Conservation (phyloP, 2,888 invertebrate genomes). For the Cosmorhoe ocellata region DNA sequence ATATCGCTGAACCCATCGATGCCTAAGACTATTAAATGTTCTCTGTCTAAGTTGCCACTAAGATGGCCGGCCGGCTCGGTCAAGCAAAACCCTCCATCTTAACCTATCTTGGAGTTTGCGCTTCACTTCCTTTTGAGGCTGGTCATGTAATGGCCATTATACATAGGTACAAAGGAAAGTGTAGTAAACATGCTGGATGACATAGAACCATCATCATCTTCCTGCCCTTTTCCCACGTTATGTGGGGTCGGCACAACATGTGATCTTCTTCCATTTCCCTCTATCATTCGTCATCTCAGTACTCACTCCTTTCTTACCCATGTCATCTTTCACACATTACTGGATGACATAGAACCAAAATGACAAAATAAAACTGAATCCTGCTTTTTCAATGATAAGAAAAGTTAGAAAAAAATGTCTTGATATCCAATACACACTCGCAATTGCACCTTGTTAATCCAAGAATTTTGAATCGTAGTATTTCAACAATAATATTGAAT, state of each 20-base stretch:
- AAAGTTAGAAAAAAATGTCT: too few relatives aligned
- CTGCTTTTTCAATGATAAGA: too few relatives aligned
- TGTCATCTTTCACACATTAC: too few relatives aligned
- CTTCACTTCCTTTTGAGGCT: slow-evolving; percentile 19
- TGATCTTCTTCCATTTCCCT: too few relatives aligned
- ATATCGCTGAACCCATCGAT: slow-evolving; percentile 14
- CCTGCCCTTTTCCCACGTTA: too few relatives aligned
- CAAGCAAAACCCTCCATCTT: slow-evolving; percentile 26
- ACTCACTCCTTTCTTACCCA: too few relatives aligned
- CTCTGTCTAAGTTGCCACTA: slow-evolving; percentile 17
- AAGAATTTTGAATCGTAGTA: slow-evolving; percentile 27
- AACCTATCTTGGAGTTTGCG: slow-evolving; percentile 25
- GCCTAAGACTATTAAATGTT: slow-evolving; percentile 20
- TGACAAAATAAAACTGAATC: too few relatives aligned
- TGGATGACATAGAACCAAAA: too few relatives aligned
- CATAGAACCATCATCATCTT: too few relatives aligned
- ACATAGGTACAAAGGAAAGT: slow-evolving; percentile 2
- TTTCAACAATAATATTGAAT: slow-evolving; percentile 51
- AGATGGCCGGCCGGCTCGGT: slow-evolving; percentile 14
- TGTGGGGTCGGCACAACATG: too few relatives aligned
- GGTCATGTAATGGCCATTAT: slow-evolving; percentile 12
- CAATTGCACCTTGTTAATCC: slow-evolving; percentile 9
- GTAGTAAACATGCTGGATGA: slow-evolving; percentile 2
- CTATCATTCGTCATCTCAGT: too few relatives aligned
- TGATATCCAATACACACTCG: not conserved